These are phyloP conservation scores for Macrotus californicus DNA, from an alignment of 2,113 vertebrate species.

Conservation along the genomic window DNA sequence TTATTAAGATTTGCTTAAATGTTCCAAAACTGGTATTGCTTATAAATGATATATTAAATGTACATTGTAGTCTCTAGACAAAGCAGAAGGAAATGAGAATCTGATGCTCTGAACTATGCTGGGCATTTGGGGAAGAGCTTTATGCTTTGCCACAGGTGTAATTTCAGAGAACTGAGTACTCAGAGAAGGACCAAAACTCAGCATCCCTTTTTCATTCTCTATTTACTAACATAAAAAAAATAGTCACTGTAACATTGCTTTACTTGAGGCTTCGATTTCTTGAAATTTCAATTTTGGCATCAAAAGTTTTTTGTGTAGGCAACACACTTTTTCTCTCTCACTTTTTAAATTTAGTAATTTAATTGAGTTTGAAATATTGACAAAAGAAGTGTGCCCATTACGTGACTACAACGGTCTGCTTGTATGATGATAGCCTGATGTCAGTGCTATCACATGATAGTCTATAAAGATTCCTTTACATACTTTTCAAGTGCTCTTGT, in stretches of 20 bases:
- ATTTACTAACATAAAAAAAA: constrained; percentile 40
- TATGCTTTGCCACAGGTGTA: background rate
- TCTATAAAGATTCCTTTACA: background rate
- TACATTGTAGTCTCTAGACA: background rate
- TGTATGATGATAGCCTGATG: constrained; percentile 24
- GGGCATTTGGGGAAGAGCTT: background rate
- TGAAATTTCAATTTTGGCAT: constrained; percentile 24
- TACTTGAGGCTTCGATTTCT: background rate
- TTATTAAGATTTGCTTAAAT: constrained; percentile 39
- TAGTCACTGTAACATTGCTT: background rate
- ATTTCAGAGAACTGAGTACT: constrained; percentile 31
- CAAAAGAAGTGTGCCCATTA: constrained; percentile 18
- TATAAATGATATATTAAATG: background rate
- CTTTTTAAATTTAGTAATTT: too few species aligned
- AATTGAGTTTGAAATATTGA: constrained; percentile 14
- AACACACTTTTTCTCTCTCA: background rate
- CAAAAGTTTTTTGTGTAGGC: constrained; percentile 32
- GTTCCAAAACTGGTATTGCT: background rate
- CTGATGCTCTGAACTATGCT: background rate
- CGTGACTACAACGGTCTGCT: background rate
- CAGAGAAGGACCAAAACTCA: constrained; percentile 19
- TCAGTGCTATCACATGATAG: background rate
- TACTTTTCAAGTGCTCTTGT: background rate
- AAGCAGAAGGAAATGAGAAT: background rate
- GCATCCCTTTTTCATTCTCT: background rate